These are phyloP conservation scores for Chrysotoxum bicinctum DNA, from an alignment of 2,888 invertebrate genomes.

Conservation along the genomic window DNA sequence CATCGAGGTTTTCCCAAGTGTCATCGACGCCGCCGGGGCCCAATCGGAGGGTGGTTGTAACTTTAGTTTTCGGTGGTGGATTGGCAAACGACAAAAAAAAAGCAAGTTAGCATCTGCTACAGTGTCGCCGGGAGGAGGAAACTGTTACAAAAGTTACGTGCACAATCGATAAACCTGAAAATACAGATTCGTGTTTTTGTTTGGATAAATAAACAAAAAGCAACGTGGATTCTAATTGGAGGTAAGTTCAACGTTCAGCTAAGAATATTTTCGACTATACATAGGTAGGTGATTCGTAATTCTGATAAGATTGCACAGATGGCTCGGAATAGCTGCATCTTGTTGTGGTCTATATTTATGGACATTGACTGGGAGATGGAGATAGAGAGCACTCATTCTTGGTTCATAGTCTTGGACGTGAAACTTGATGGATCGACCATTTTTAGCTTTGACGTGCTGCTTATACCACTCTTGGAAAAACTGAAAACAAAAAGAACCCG, in stretches of 20 bases:
- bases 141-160: not conserved
- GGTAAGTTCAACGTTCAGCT: conserved; percentile 30
- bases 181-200: not conserved
- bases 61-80: conserved; percentile 58
- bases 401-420: conserved; percentile 2
- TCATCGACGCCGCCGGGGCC: conserved; percentile 45
- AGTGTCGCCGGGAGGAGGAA: conserved; percentile 12
- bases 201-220: conserved; percentile 45
- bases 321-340: not conserved
- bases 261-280: not conserved
- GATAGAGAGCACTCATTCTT: conserved; percentile 10
- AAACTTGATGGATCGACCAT: conserved; percentile 48
- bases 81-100: conserved; percentile 24
- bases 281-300: not conserved
- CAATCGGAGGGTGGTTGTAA: conserved; percentile 43
- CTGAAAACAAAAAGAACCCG: conserved; percentile 17
- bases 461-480: conserved; percentile 3
- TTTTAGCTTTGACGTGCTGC: conserved; percentile 32
- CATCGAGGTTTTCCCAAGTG: not conserved
- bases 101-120: conserved; percentile 37
- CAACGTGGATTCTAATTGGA: conserved; percentile 52
- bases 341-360: conserved; percentile 11
- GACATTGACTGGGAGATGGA: not conserved
- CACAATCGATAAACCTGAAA: conserved; percentile 17
- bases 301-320: conserved; percentile 31